These are phyloP conservation scores for Meiosimyza decipiens DNA, from an alignment of 2,888 invertebrate species.

Conservation along the genomic window DNA sequence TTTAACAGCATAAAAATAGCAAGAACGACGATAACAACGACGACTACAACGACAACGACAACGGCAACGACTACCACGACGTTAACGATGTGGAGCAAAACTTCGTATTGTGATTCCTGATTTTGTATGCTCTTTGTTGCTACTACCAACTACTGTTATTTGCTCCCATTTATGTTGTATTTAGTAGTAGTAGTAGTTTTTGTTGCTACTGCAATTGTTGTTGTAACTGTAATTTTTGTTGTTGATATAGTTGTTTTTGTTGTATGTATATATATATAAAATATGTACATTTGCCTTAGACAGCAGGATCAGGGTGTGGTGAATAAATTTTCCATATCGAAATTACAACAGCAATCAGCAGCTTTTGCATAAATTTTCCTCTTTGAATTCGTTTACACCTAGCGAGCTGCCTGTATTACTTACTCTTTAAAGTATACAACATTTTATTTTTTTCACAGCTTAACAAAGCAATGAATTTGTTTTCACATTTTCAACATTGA, in stretches of 20 bases:
- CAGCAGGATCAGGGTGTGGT: slow-evolving; percentile 63
- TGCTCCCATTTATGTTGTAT: slow-evolving; percentile 1
- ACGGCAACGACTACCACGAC: background rate
- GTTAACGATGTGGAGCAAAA: no score
- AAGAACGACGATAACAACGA: background rate
- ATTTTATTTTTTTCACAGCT: slow-evolving; percentile 18
- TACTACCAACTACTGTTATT: background rate
- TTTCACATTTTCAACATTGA: slow-evolving; percentile 26
- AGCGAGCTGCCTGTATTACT: background rate
- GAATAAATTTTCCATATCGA: slow-evolving; percentile 51
- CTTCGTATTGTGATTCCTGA: slow-evolving; percentile 35
- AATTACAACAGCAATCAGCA: slow-evolving; percentile 29
- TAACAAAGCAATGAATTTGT: slow-evolving; percentile 27
- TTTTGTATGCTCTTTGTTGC: slow-evolving; percentile 4
- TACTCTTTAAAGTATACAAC: slow-evolving; percentile 16
- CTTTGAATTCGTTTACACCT: slow-evolving; percentile 24
- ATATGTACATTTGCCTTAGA: slow-evolving; percentile 38
- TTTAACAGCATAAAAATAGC: slow-evolving; percentile 8
- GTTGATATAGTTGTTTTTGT: background rate
- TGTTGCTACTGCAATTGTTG: slow-evolving; percentile 18
- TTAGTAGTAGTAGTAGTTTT: background rate
- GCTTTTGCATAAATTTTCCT: slow-evolving; percentile 29
- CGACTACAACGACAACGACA: background rate
- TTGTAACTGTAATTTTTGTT: background rate
- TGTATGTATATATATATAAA: background rate